Evolutionary conservation across 2,888 invertebrate species (phyloP), one percentile per base, ranked within the genome.

Genomic region (Tuta absoluta): DNA sequence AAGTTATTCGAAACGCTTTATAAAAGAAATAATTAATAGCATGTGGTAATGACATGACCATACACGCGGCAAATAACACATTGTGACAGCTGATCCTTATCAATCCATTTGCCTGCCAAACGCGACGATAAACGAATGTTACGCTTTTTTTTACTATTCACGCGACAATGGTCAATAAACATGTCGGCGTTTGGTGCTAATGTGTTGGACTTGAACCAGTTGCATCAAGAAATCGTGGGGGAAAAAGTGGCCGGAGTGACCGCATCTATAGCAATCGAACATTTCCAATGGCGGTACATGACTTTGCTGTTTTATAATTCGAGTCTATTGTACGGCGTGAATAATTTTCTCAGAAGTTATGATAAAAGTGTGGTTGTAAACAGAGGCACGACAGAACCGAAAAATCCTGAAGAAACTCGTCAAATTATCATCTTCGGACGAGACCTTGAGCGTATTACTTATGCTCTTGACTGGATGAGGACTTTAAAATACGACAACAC

Each of bases 231-330:
- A 21, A 12, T 23, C 21, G 45, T 49, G 11, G 3, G 24, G 10
- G 68, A 75, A 24, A 68, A 75, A 66, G 73, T 89, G 62, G 79
- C 82, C 8, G 69, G 76, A 64, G 76, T 73, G 67, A 87, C 87
- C 8, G 80, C 85, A 12, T 72, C 76, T 63, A 78, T 88, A 45
- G 88, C 89, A 0, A 63, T 77, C 2, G 71, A 80, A 51, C 84
- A 86, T 72, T 90, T 87, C 63, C 74, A 83, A 62, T 83, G 81
- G 80, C 78, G 78, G 4, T 83, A 80, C 66, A 74, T 79, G 0
- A 86, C 89, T 1, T 72, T 87, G 28, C 72, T 89, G 21, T 67
- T 85, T n/a, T 81, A 82, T 56, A 88, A 86, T 71, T 73, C 85
- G 0, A 76, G 79, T 1, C 33, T 83, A 1, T 65, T 74, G 21